Evolutionary conservation across 2,113 vertebrate species (phyloP).

Genomic region (Aptenodytes forsteri): DNA sequence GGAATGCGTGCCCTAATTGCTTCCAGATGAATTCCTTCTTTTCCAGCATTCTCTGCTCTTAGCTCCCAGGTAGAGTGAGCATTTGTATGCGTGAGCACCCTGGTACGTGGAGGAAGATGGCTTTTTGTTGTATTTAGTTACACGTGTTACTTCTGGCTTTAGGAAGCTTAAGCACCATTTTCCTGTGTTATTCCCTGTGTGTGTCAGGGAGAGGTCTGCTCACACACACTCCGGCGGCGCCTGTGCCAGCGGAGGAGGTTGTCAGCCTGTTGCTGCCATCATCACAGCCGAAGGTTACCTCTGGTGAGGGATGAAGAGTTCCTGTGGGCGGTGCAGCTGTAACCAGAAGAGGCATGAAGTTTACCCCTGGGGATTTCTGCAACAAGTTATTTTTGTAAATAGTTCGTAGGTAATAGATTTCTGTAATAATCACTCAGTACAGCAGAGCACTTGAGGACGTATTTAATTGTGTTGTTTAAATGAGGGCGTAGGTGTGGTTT

Average conservation of each 20-base stretch:
- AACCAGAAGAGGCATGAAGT: neutral
- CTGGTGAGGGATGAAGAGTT: neutral
- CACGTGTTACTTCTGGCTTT: neutral
- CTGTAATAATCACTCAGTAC: neutral
- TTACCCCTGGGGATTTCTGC: neutral
- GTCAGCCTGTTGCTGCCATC: neutral
- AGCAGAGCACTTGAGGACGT: neutral
- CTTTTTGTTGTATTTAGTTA: neutral
- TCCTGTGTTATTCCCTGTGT: neutral
- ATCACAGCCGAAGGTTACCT: neutral
- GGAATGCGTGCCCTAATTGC: rapidly evolving
- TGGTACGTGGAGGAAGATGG: neutral
- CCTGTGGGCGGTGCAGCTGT: neutral
- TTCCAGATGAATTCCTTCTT: neutral
- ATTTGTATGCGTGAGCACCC: neutral
- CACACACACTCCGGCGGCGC: rapidly evolving
- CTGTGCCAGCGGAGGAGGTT: neutral
- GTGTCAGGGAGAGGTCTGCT: neutral
- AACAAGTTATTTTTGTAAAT: neutral
- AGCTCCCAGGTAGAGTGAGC: neutral
- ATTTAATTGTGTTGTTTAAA: neutral
- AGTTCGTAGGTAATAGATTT: neutral
- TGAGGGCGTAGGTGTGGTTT: rapidly evolving
- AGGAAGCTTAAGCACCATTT: neutral
- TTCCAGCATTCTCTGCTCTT: neutral